Conservation (phyloP, 2,113 vertebrate species). For the Ranitomeya imitator region DNA sequence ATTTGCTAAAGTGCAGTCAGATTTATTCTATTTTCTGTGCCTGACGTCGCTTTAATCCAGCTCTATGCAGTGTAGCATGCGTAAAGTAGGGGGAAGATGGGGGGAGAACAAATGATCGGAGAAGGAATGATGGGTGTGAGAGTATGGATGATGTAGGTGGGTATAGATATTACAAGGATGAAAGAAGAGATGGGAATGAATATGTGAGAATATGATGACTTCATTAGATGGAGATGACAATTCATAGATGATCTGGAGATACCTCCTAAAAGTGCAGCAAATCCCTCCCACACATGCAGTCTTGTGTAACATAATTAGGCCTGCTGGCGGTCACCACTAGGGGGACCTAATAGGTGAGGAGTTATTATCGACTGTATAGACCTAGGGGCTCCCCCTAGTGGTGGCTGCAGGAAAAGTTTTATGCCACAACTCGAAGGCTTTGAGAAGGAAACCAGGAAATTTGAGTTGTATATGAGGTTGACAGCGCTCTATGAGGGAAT, state of each 20-base stretch:
- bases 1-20: slow-evolving; percentile 29
- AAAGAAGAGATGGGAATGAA: background rate
- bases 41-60: background rate
- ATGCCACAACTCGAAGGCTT: too few species aligned
- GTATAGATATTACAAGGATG: background rate
- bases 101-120: background rate
- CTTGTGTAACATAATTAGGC: background rate
- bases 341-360: too few species aligned
- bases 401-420: too few species aligned
- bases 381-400: too few species aligned
- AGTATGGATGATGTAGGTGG: background rate
- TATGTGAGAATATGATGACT: background rate
- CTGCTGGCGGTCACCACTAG: background rate
- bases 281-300: background rate
- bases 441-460: too few species aligned
- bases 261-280: background rate
- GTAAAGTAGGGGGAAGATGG: background rate
- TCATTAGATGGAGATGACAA: background rate
- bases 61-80: background rate
- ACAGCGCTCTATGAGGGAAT: too few species aligned
- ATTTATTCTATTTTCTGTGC: background rate
- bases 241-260: background rate
- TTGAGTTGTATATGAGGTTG: too few species aligned
- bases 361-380: too few species aligned
- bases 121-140: background rate